Conservation (phyloP, 2,113 vertebrate species). For the Pitta sordida region DNA sequence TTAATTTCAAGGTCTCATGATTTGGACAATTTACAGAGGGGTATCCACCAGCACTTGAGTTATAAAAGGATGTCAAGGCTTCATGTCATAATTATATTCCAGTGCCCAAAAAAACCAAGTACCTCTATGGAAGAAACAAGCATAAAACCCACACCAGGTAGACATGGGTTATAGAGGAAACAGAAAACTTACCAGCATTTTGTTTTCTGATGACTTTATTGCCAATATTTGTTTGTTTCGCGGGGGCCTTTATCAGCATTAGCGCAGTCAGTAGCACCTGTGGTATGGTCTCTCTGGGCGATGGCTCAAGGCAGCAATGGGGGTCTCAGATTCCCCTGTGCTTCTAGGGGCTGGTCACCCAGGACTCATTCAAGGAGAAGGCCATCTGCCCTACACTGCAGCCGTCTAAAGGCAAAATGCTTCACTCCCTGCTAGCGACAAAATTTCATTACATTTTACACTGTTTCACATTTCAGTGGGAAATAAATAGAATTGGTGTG, state of each 20-base stretch:
- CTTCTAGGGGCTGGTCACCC: background rate
- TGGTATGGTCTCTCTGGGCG: background rate
- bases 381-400: background rate
- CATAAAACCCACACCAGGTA: background rate
- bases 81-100: background rate
- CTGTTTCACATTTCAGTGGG: background rate
- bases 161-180: background rate
- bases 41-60: background rate
- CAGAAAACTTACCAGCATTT: background rate
- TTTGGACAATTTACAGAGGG: slow-evolving; percentile 14
- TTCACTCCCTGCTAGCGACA: background rate
- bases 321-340: background rate
- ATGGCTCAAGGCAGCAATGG: background rate
- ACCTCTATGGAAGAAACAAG: background rate
- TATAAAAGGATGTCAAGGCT: background rate
- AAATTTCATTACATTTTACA: background rate
- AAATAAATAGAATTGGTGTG: background rate
- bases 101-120: background rate
- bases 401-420: background rate
- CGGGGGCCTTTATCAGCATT: fast-evolving
- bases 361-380: background rate
- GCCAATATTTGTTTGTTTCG: background rate
- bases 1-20: slow-evolving; percentile 11
- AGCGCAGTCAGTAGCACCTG: background rate
- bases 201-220: background rate